Percentiles rank a stretch among this genome's conserved stretches.
Conservation (phyloP, 2,797 vertebrate species). For the Cichlasoma orientale region DNA sequence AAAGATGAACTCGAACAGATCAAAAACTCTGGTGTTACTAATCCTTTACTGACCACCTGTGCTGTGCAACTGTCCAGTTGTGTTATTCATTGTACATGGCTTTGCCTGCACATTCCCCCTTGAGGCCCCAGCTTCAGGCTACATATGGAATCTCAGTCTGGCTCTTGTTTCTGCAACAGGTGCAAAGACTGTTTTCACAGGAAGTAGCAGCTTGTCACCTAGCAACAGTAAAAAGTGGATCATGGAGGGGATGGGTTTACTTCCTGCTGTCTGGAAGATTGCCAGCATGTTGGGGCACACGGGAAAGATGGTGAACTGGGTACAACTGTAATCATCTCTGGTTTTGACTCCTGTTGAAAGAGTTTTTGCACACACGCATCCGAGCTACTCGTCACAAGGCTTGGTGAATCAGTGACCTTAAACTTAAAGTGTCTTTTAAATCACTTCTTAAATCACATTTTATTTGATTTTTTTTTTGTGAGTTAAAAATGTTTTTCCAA, state of each 20-base stretch:
- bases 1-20: not conserved
- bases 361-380: not conserved
- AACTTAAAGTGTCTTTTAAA: not conserved
- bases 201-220: conserved; percentile 57
- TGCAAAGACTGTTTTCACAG: conserved; percentile 63
- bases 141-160: conserved; percentile 46
- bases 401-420: not conserved
- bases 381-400: not conserved
- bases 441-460: not conserved
- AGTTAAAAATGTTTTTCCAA: too few relatives aligned
- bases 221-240: conserved; percentile 64
- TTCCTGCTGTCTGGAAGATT: conserved; percentile 55
- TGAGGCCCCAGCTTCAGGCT: conserved; percentile 25
- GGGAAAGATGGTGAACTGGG: conserved; percentile 34
- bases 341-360: conserved; percentile 1
- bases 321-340: not conserved
- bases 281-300: conserved; percentile 42
- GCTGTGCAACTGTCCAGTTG: not conserved
- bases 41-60: conserved; percentile 1
- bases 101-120: not conserved
- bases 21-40: not conserved
- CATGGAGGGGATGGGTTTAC: conserved; percentile 29
- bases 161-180: conserved; percentile 67
- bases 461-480: not conserved
- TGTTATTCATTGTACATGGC: conserved; percentile 12